Evolutionary conservation across 2,888 invertebrate genomes (phyloP).

Genomic region (Diaperis boleti): DNA sequence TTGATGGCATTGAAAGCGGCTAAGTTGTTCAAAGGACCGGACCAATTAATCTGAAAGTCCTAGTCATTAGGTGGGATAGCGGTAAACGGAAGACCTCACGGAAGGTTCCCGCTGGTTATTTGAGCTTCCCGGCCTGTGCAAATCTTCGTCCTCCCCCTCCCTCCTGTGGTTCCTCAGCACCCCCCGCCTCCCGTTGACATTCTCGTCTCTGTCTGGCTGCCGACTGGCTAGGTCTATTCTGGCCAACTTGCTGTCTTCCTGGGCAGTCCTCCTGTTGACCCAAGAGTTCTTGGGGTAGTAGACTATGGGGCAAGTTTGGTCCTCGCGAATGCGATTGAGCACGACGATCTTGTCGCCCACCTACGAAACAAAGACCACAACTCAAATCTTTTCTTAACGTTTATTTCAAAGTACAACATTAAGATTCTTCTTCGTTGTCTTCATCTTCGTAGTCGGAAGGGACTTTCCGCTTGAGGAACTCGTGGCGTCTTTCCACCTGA

Average conservation of each 20-base stretch:
- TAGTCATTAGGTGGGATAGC: slow-evolving; percentile 3
- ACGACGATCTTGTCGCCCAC: slow-evolving; percentile 83
- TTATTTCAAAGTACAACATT: not conserved
- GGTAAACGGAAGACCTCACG: not conserved
- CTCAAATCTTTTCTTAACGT: not conserved
- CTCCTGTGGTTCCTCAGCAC: slow-evolving; percentile 64
- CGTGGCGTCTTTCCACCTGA: slow-evolving; percentile 72
- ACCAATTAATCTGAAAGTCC: slow-evolving; percentile 46
- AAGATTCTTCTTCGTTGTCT: slow-evolving; percentile 70
- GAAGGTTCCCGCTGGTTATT: slow-evolving; percentile 19
- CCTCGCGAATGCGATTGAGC: slow-evolving; percentile 73
- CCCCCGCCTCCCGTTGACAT: slow-evolving; percentile 80
- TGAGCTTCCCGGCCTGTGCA: slow-evolving; percentile 28
- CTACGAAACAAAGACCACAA: slow-evolving; percentile 54
- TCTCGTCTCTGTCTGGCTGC: slow-evolving; percentile 75
- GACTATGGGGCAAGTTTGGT: slow-evolving; percentile 70
- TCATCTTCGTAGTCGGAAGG: slow-evolving; percentile 78
- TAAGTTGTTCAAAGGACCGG: slow-evolving; percentile 66
- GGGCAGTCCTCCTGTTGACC: slow-evolving; percentile 45
- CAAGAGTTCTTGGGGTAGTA: slow-evolving; percentile 65
- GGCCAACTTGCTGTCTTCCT: slow-evolving; percentile 53
- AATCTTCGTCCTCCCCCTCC: slow-evolving; percentile 52
- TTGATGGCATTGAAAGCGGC: slow-evolving; percentile 72
- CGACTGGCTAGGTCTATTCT: slow-evolving; percentile 56
- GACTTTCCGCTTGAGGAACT: slow-evolving; percentile 73